Conservation (phyloP, 2,797 vertebrate species). For the Chromis chromis region DNA sequence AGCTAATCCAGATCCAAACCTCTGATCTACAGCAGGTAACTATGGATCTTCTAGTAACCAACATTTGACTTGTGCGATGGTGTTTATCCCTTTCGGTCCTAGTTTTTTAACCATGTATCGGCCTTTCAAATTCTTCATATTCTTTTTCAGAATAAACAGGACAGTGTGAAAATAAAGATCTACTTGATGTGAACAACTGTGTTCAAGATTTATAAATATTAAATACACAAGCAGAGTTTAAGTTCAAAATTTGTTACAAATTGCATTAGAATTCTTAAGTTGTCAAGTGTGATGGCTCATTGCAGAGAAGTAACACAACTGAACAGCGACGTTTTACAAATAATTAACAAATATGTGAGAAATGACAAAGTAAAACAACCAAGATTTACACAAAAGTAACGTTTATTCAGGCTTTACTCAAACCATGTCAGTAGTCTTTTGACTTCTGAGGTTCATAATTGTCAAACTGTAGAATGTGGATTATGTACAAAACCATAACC, state of each 20-base stretch:
- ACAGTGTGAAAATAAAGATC: too few species aligned
- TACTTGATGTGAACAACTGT: too few species aligned
- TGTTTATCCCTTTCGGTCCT: not conserved
- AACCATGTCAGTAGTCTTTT: not conserved
- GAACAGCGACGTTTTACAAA: too few species aligned
- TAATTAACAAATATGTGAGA: too few species aligned
- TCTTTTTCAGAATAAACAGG: too few species aligned
- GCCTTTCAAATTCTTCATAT: too few species aligned
- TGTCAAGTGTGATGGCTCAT: not conserved
- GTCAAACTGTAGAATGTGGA: not conserved
- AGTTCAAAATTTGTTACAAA: too few species aligned
- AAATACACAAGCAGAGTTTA: too few species aligned
- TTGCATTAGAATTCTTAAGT: too few species aligned
- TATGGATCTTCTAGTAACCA: not conserved
- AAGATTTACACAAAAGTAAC: not conserved
- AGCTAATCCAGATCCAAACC: slow-evolving; percentile 85
- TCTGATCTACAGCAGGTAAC: slow-evolving; percentile 82
- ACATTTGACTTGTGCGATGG: not conserved
- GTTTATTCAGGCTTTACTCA: slow-evolving; percentile 1
- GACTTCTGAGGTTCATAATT: not conserved
- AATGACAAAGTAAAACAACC: not conserved
- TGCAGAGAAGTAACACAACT: not conserved
- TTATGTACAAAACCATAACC: not conserved
- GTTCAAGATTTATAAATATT: too few species aligned
- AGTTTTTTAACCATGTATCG: too few species aligned